A percentile compares a stretch with the other conserved stretches of the same genome.
These are phyloP conservation scores for Dendropsophus ebraccatus DNA, from an alignment of 2,113 vertebrate genomes.

Conservation along the genomic window DNA sequence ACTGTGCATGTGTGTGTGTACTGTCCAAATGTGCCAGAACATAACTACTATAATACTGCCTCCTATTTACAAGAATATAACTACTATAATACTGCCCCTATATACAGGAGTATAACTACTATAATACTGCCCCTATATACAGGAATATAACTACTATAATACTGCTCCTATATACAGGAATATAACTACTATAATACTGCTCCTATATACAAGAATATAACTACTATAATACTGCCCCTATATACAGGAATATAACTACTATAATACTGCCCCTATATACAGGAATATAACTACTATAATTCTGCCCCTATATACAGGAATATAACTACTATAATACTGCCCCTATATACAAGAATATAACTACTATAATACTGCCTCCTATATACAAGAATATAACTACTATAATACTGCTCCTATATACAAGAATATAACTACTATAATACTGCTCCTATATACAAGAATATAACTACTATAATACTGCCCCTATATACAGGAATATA, in stretches of 20 bases:
- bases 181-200: not conserved
- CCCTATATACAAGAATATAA: constrained; percentile 1
- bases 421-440: constrained; percentile 7
- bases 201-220: not conserved
- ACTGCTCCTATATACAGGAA: not conserved
- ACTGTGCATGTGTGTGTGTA: too few species aligned
- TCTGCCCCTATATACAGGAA: not conserved
- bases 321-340: constrained; percentile 2
- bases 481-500: not conserved
- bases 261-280: not conserved
- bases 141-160: too few species aligned
- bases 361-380: constrained; percentile 5
- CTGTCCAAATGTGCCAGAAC: too few species aligned
- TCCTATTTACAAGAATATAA: too few species aligned
- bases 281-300: not conserved
- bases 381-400: constrained; percentile 1
- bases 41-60: too few species aligned
- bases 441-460: not conserved
- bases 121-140: too few species aligned
- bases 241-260: not conserved
- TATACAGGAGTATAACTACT: too few species aligned
- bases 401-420: constrained; percentile 5
- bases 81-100: too few species aligned
- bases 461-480: not conserved
- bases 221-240: not conserved